Conservation (phyloP, 2,888 invertebrate species). For the Nycteola revayana region DNA sequence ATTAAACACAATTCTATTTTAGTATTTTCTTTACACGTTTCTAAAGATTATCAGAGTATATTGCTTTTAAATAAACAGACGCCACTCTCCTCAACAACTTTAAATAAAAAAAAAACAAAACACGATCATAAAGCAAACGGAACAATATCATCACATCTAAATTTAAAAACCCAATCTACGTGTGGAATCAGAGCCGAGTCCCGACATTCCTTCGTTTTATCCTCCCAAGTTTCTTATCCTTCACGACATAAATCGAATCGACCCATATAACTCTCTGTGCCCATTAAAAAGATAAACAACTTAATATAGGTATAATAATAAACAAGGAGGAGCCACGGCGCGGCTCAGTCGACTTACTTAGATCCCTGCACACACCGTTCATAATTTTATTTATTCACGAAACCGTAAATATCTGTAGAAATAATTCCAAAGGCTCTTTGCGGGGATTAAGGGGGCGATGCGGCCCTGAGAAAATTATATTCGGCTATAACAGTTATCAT, state of each 20-base stretch:
- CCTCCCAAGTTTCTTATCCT: constrained; percentile 65
- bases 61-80: too few relatives aligned
- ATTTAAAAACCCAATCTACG: constrained; percentile 77
- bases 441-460: constrained; percentile 79
- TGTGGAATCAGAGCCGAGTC: constrained; percentile 59
- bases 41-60: too few relatives aligned
- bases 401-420: constrained; percentile 79
- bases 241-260: constrained; percentile 68
- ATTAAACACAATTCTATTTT: too few relatives aligned
- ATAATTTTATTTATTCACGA: constrained; percentile 82
- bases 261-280: constrained; percentile 74
- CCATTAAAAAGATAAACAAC: constrained; percentile 82
- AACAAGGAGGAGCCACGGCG: constrained; percentile 56
- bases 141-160: constrained; percentile 70
- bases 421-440: constrained; percentile 80
- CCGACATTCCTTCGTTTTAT: constrained; percentile 69
- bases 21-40: too few relatives aligned
- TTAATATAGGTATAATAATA: constrained; percentile 81
- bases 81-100: too few relatives aligned
- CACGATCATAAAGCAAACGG: constrained; percentile 40
- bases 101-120: constrained; percentile 31
- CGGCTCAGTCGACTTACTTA: constrained; percentile 62
- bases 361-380: constrained; percentile 66
- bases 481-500: constrained; percentile 82
- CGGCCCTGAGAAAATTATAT: constrained; percentile 81